Conservation (phyloP, 2,113 vertebrate species). For the Pelodiscus sinensis region DNA sequence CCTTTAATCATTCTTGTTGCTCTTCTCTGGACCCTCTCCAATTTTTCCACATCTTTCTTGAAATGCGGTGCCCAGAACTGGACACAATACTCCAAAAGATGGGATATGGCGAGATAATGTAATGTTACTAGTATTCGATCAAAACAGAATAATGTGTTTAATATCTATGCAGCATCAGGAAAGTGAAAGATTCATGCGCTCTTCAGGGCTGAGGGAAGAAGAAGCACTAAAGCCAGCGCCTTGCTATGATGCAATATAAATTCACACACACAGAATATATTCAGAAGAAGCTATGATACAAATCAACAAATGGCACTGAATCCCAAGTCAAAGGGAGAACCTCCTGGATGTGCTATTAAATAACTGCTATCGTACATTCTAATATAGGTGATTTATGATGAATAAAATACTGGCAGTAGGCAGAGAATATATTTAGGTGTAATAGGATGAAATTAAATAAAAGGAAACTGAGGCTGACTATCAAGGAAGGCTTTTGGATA, state of each 20-base stretch:
- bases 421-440: background rate
- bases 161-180: conserved; percentile 66
- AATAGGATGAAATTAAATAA: background rate
- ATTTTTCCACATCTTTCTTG: no score
- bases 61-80: no score
- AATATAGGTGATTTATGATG: conserved; percentile 10
- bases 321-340: conserved; percentile 25
- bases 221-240: conserved; percentile 50
- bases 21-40: no score
- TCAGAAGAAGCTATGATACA: conserved; percentile 12
- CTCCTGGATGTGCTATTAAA: background rate
- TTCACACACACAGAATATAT: background rate
- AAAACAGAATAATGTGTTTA: conserved; percentile 79
- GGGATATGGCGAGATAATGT: conserved; percentile 37
- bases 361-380: conserved; percentile 51
- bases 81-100: no score
- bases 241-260: background rate
- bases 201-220: conserved; percentile 28
- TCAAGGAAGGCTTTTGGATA: background rate
- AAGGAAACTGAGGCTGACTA: background rate
- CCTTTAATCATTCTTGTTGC: no score
- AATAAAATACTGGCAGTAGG: background rate
- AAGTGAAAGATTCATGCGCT: conserved; percentile 67
- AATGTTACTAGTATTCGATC: conserved; percentile 69
- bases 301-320: conserved; percentile 24